A percentile compares a stretch with the other conserved stretches of the same genome.
phyloP scores from a whole-genome alignment of 1,140 invertebrate genomes.

The Solenopsis invicta region DNA sequence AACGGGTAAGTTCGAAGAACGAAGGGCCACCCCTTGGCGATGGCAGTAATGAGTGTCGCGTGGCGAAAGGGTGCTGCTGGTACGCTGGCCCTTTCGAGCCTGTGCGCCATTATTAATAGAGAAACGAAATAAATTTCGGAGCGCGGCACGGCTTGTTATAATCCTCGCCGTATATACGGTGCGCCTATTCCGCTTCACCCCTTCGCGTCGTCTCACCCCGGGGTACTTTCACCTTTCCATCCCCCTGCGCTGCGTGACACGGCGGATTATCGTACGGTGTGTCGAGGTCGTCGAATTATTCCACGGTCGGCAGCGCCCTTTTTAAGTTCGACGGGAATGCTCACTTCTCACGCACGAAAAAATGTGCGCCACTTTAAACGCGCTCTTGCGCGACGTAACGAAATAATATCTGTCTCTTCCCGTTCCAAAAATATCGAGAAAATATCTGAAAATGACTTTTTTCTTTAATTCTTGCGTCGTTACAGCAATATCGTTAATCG shows the following conservation, averaged over 20 bases:
- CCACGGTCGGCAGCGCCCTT: conserved; percentile 18
- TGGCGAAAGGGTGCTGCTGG: conserved; percentile 67
- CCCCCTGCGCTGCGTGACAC: conserved; percentile 40
- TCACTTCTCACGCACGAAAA: conserved; percentile 62
- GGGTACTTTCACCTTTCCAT: conserved; percentile 34
- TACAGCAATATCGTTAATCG: neutral
- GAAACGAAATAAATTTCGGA: conserved; percentile 77
- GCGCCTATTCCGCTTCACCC: conserved; percentile 30
- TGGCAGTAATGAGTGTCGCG: conserved; percentile 69
- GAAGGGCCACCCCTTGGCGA: conserved; percentile 38
- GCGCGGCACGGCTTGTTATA: conserved; percentile 72
- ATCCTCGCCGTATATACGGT: conserved; percentile 69
- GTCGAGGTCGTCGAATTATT: conserved; percentile 70
- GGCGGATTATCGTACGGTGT: conserved; percentile 67
- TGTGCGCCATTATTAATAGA: conserved; percentile 69
- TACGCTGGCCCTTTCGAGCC: conserved; percentile 39
- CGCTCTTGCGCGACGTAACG: neutral
- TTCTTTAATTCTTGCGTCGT: neutral
- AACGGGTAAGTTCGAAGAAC: neutral
- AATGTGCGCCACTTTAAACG: conserved; percentile 3
- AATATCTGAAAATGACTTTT: neutral
- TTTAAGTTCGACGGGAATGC: conserved; percentile 59
- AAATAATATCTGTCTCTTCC: conserved; percentile 3
- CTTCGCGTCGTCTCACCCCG: conserved; percentile 1
- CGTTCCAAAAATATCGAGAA: neutral